A percentile compares a stretch with the other conserved stretches of the same genome.
These are phyloP conservation scores for Psococerastis gibbosa DNA, from an alignment of 2,888 invertebrate genomes.

Conservation along the genomic window DNA sequence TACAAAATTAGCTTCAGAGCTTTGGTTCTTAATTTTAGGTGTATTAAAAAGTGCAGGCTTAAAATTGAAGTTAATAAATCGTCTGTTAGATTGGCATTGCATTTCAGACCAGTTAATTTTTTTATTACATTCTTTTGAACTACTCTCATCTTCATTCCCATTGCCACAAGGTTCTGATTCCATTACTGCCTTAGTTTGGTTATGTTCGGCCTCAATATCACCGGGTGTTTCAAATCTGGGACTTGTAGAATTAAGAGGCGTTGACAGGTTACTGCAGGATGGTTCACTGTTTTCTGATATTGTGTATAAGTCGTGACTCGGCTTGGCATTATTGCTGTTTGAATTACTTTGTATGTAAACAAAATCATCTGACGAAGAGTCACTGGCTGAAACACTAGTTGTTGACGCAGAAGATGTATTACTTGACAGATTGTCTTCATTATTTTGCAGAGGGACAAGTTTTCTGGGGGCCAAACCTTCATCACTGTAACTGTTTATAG, in stretches of 20 bases:
- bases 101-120: constrained; percentile 5
- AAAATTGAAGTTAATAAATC: constrained; percentile 4
- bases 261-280: background rate
- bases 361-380: background rate
- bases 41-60: background rate
- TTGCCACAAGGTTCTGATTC: background rate
- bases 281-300: constrained; percentile 5
- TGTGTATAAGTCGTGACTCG: constrained; percentile 3
- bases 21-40: background rate
- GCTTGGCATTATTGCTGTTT: no score
- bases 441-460: no score
- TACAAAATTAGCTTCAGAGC: constrained; percentile 6
- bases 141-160: no score
- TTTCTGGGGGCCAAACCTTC: background rate
- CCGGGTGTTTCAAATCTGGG: background rate
- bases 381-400: background rate
- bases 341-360: background rate
- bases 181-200: background rate
- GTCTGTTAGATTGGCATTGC: background rate
- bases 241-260: background rate
- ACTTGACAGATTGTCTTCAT: constrained; percentile 3
- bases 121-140: background rate
- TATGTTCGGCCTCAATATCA: background rate
- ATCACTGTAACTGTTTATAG: background rate
- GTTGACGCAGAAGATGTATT: background rate